phyloP scores from a whole-genome alignment of 2,113 vertebrate species.

The Rhodinocichla rosea region DNA sequence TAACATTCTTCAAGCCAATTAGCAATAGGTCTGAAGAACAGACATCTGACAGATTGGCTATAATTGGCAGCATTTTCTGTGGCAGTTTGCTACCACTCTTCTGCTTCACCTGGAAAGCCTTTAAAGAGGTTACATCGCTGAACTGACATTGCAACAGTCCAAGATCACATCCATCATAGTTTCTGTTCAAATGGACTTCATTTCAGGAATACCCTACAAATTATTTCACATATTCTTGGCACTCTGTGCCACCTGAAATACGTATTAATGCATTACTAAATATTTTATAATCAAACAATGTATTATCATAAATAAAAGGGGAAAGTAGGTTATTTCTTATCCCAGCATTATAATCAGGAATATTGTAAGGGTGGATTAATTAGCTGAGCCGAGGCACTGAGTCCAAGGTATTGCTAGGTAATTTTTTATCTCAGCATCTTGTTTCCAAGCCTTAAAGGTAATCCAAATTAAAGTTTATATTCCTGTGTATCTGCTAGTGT shows the following conservation, averaged over 20 bases:
- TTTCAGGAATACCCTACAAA: not conserved
- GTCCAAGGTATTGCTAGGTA: not conserved
- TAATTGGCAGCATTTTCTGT: not conserved
- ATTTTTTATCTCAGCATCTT: conserved; percentile 9
- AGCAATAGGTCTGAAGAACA: not conserved
- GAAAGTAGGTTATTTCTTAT: conserved; percentile 35
- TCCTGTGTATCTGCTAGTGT: not conserved
- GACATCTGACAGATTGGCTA: not conserved
- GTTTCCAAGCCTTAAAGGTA: not conserved
- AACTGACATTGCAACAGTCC: not conserved
- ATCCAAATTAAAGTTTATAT: not conserved
- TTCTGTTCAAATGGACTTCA: not conserved
- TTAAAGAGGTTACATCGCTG: fast-evolving
- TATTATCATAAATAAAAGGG: not conserved
- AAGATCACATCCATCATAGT: not conserved
- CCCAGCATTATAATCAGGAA: not conserved
- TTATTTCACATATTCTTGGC: not conserved
- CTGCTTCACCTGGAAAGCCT: conserved; percentile 25
- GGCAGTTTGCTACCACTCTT: conserved; percentile 8
- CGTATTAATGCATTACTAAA: not conserved
- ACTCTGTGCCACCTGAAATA: not conserved
- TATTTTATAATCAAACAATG: conserved; percentile 2
- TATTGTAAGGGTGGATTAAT: conserved; percentile 13
- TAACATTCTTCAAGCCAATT: conserved; percentile 1
- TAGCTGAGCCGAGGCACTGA: not conserved